Conservation (phyloP, 2,113 vertebrate species). For the Poicephalus meyeri region DNA sequence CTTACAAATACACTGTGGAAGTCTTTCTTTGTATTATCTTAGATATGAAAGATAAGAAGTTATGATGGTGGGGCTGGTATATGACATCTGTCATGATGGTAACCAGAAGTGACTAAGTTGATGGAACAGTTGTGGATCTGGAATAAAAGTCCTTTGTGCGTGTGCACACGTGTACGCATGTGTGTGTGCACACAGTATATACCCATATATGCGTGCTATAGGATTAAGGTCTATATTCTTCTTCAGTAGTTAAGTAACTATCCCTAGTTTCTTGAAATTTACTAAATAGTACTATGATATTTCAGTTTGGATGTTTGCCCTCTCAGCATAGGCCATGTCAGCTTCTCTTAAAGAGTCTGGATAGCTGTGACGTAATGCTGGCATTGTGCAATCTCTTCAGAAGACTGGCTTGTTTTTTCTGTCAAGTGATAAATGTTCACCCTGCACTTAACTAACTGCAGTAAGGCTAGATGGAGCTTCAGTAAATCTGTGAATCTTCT, state of each 20-base stretch:
- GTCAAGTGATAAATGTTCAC: neutral
- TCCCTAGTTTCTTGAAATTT: neutral
- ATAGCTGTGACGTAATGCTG: neutral
- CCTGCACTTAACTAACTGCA: neutral
- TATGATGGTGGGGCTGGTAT: neutral
- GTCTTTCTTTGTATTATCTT: neutral
- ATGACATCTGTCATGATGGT: neutral
- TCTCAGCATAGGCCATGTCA: neutral
- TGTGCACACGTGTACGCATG: rapidly evolving
- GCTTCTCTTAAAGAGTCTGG: neutral
- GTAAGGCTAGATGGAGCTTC: neutral
- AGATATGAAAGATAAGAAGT: neutral
- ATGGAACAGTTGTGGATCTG: neutral
- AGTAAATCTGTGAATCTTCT: neutral
- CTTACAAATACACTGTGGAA: neutral
- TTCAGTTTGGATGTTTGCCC: neutral
- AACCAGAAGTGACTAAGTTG: neutral
- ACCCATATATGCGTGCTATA: rapidly evolving
- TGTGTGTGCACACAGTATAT: neutral
- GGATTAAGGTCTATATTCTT: neutral
- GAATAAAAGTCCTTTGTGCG: neutral
- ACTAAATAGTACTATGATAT: neutral
- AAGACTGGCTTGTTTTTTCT: neutral
- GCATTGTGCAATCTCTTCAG: neutral
- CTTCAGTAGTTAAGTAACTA: neutral